Percentiles rank a stretch among this genome's conserved stretches.
Conservation (phyloP, 2,113 vertebrate species). For the Patagioenas fasciata region DNA sequence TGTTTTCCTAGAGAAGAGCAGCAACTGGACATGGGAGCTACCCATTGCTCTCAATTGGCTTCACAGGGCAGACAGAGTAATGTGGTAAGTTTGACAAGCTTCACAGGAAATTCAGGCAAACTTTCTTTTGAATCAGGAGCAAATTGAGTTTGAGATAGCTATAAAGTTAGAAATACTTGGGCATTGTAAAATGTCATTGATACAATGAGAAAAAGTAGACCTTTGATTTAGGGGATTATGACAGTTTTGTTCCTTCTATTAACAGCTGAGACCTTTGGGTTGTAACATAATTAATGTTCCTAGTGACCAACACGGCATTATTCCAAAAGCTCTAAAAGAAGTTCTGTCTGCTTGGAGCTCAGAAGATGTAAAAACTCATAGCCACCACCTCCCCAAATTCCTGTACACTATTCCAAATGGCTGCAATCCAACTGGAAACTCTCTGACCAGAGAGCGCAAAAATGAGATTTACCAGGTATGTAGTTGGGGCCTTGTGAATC, state of each 20-base stretch:
- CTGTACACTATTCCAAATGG: conserved; percentile 95
- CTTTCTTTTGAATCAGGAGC: background rate
- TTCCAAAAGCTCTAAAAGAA: conserved; percentile 83
- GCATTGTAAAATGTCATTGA: too few relatives aligned
- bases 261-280: conserved; percentile 87
- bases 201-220: background rate
- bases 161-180: background rate
- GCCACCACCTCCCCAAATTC: conserved; percentile 78
- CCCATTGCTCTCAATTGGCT: background rate
- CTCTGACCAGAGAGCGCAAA: conserved; percentile 85
- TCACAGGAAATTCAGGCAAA: background rate
- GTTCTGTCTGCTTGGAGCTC: conserved; percentile 86
- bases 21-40: background rate
- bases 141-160: background rate
- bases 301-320: conserved; percentile 89
- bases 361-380: conserved; percentile 73
- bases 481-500: background rate
- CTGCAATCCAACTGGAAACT: conserved; percentile 91
- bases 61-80: background rate
- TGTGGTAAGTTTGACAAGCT: background rate
- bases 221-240: background rate
- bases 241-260: conserved; percentile 1
- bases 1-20: background rate
- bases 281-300: conserved; percentile 87
- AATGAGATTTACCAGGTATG: conserved; percentile 88